Conservation (phyloP, 1,140 invertebrate species). For the Agraylea sexmaculata region DNA sequence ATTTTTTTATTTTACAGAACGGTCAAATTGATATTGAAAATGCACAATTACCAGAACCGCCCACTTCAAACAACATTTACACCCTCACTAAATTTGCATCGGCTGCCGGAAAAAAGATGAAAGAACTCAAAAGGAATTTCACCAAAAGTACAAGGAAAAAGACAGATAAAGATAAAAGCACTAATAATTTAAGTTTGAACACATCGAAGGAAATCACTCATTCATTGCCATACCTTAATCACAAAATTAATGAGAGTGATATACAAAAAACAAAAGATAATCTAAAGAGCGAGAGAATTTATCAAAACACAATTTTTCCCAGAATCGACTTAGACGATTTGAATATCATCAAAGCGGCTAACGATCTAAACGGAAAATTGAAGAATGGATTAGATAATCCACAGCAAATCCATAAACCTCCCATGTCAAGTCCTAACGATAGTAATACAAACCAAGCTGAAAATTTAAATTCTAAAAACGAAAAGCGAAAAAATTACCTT, state of each 20-base stretch:
- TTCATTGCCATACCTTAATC: conserved; percentile 1
- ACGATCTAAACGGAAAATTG: conserved; percentile 2
- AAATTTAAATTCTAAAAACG: conserved; percentile 19
- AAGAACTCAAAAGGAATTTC: conserved; percentile 35
- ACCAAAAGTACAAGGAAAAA: conserved; percentile 30
- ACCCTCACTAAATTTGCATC: conserved; percentile 47
- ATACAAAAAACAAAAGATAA: conserved; percentile 4
- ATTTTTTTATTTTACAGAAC: conserved; percentile 25
- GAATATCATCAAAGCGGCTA: too few relatives aligned
- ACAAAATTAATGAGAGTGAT: conserved; percentile 6
- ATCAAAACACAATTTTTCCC: conserved; percentile 29
- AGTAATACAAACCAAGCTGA: neutral
- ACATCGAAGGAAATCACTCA: neutral
- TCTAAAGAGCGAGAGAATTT: conserved; percentile 17
- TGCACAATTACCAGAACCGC: conserved; percentile 44
- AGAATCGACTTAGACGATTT: conserved; percentile 7
- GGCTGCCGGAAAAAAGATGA: conserved; percentile 41
- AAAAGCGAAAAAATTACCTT: conserved; percentile 37
- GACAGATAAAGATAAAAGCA: conserved; percentile 24
- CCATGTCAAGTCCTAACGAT: conserved; percentile 3
- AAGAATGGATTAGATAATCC: neutral
- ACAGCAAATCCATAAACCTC: conserved; percentile 3
- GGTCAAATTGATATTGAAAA: conserved; percentile 40
- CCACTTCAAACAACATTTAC: conserved; percentile 38
- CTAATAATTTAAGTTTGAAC: neutral